phyloP scores from a whole-genome alignment of 2,797 vertebrate species.

The Acrocephalus scirpaceus region DNA sequence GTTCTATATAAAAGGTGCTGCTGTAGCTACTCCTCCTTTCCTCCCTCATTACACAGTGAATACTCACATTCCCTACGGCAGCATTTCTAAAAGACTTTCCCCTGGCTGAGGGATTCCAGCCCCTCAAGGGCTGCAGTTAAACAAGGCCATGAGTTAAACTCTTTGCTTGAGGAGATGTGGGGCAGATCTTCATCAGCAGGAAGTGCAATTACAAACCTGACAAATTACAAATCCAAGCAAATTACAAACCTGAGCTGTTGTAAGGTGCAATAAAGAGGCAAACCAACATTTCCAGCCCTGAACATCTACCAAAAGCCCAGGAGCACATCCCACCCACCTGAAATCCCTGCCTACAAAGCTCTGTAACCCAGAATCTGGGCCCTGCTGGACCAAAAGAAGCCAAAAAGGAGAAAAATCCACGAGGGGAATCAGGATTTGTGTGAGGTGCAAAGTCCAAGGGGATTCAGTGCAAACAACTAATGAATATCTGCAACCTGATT shows the following conservation, averaged over 20 bases:
- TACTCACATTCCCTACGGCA: not conserved
- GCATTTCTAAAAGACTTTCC: not conserved
- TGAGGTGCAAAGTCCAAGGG: not conserved
- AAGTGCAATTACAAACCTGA: not conserved
- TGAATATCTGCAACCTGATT: not conserved
- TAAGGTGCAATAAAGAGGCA: not conserved
- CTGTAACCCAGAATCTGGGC: fast-evolving
- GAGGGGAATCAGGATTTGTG: not conserved
- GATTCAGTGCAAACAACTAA: not conserved
- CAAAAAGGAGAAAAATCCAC: not conserved
- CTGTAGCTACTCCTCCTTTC: not conserved
- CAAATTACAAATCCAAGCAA: not conserved
- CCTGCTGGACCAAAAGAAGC: not conserved
- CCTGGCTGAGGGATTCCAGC: not conserved
- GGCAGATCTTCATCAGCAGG: not conserved
- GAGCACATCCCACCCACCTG: not conserved
- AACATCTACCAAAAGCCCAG: fast-evolving
- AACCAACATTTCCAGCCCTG: not conserved
- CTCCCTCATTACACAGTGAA: not conserved
- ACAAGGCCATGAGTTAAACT: not conserved
- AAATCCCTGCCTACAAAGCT: not conserved
- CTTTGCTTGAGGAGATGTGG: not conserved
- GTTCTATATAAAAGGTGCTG: not conserved
- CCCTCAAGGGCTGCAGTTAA: not conserved
- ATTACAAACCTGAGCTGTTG: not conserved